Conservation (phyloP, 2,797 vertebrate genomes). For the Hafferia zeledoni region DNA sequence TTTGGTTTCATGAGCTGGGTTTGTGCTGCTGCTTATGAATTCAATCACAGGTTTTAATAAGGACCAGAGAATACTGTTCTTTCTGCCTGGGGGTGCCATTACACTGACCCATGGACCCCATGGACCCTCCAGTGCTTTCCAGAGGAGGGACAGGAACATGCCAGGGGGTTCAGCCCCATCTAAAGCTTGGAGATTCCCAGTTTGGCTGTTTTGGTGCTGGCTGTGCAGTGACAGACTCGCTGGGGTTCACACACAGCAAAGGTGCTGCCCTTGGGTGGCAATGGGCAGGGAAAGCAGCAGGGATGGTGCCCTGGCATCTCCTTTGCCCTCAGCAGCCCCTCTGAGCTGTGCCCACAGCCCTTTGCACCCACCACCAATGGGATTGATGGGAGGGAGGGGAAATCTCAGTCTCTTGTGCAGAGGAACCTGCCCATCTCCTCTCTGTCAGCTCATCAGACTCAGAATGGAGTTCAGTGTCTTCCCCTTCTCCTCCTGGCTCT, state of each 20-base stretch:
- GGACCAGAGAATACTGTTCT: background rate
- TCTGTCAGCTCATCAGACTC: background rate
- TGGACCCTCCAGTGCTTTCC: background rate
- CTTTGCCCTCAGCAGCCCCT: too few species aligned
- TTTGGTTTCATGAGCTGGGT: background rate
- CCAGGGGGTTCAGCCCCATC: background rate
- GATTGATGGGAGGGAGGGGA: background rate
- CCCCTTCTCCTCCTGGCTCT: rapidly evolving
- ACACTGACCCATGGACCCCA: too few species aligned
- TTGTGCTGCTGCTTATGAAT: background rate
- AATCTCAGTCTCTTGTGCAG: background rate
- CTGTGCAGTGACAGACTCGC: background rate
- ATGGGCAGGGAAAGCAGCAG: too few species aligned
- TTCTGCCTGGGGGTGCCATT: background rate
- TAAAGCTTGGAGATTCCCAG: background rate
- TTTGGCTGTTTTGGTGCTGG: background rate
- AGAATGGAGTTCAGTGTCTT: background rate
- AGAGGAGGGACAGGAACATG: background rate
- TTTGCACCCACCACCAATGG: background rate
- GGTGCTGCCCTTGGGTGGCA: background rate
- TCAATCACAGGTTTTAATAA: background rate
- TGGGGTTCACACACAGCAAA: rapidly evolving
- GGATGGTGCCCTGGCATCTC: too few species aligned
- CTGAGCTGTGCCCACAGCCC: background rate
- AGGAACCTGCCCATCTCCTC: background rate